These are phyloP conservation scores for Recurvirostra avosetta DNA, from an alignment of 2,113 vertebrate genomes.

Conservation along the genomic window DNA sequence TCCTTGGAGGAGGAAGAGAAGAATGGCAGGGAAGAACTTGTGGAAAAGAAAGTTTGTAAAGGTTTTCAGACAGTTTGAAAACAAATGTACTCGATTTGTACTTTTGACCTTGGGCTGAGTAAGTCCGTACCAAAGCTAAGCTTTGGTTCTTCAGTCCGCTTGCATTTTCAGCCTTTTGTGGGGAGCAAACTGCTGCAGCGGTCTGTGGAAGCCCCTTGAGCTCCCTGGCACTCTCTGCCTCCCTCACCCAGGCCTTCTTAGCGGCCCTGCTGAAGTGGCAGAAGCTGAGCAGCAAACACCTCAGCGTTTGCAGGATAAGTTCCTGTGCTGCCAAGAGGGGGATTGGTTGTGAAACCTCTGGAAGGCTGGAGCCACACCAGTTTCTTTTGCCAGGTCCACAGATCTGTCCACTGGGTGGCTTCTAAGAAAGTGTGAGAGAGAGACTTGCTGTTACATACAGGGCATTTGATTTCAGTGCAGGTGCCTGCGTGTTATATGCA, in stretches of 20 bases:
- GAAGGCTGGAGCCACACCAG: neutral
- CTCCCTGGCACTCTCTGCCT: neutral
- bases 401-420: neutral
- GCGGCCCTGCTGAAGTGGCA: neutral
- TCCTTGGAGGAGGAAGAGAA: constrained; percentile 64
- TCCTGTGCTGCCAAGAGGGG: neutral
- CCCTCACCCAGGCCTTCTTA: neutral
- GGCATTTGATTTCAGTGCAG: neutral
- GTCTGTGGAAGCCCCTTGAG: neutral
- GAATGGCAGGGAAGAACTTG: constrained; percentile 77
- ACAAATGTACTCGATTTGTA: constrained; percentile 71
- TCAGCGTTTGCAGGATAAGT: neutral
- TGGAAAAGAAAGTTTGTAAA: constrained; percentile 99
- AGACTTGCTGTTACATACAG: neutral
- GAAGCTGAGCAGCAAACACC: neutral
- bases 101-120: constrained; percentile 41
- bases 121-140: constrained; percentile 39
- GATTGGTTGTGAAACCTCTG: neutral
- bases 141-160: neutral
- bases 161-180: neutral
- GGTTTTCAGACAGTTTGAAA: constrained; percentile 93
- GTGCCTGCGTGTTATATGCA: fast-evolving
- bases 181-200: neutral
- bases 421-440: neutral
- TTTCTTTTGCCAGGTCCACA: neutral